These are phyloP conservation scores for Etia nguti DNA, from an alignment of 2,113 vertebrate species.

Conservation along the genomic window DNA sequence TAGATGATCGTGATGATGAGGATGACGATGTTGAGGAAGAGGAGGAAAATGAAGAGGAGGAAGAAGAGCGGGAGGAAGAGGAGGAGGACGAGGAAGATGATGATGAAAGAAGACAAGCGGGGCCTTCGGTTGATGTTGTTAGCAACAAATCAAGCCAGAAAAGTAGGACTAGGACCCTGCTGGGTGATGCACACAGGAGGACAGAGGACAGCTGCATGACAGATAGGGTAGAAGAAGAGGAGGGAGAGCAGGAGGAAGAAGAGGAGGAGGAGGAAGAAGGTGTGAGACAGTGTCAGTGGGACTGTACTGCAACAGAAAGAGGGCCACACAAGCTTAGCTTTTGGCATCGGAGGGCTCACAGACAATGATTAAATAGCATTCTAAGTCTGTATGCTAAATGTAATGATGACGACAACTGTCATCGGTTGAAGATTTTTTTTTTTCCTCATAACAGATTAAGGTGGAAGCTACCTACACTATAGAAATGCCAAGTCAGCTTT, in stretches of 20 bases:
- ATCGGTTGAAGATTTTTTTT: background rate
- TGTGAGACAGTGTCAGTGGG: conserved; percentile 32
- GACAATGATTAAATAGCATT: conserved; percentile 27
- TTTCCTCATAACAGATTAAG: conserved; percentile 2
- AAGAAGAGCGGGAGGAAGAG: conserved; percentile 19
- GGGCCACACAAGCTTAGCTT: conserved; percentile 53
- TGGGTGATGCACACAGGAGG: conserved; percentile 32
- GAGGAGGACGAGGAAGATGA: conserved; percentile 18
- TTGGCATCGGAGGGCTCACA: conserved; percentile 46
- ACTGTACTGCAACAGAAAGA: conserved; percentile 57
- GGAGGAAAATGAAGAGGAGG: conserved; percentile 59
- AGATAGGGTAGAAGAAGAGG: conserved; percentile 6
- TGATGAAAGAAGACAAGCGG: conserved; percentile 21
- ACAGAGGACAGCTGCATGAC: conserved; percentile 67
- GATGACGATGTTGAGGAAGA: conserved; percentile 74
- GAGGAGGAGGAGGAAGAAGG: conserved; percentile 65
- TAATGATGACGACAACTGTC: conserved; percentile 9
- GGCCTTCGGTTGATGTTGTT: conserved; percentile 48
- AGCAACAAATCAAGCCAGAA: conserved; percentile 53
- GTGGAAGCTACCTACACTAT: conserved; percentile 2
- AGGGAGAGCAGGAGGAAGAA: conserved; percentile 1
- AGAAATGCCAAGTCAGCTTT: conserved; percentile 33
- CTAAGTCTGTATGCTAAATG: background rate
- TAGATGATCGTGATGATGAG: conserved; percentile 72
- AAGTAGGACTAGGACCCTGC: conserved; percentile 51